Evolutionary conservation across 2,888 invertebrate species (phyloP).

Genomic region (Electrophaes corylata): DNA sequence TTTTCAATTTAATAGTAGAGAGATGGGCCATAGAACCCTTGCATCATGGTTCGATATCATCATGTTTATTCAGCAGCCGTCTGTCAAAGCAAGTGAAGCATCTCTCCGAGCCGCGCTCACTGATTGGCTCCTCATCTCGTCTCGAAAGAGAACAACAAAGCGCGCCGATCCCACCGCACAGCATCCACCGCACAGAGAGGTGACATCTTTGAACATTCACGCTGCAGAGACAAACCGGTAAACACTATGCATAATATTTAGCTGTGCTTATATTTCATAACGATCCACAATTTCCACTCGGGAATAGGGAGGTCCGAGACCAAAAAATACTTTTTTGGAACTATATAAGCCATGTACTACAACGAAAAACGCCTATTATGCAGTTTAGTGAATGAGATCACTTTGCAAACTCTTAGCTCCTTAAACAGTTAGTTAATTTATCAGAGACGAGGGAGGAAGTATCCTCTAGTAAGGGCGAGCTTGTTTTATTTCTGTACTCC

Average conservation of each 20-base stretch:
- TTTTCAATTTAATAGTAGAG: too few species aligned
- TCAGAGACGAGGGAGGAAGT: not conserved
- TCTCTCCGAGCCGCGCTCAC: constrained; percentile 5
- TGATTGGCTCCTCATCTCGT: constrained; percentile 11
- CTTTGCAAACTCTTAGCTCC: not conserved
- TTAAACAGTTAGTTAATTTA: not conserved
- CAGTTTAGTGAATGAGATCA: too few species aligned
- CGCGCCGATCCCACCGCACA: not conserved
- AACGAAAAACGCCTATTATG: too few species aligned
- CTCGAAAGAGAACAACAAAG: constrained; percentile 16
- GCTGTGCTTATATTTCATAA: too few species aligned
- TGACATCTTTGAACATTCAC: not conserved
- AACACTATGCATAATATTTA: too few species aligned
- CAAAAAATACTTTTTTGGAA: too few species aligned
- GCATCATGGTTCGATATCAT: not conserved
- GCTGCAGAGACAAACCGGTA: not conserved
- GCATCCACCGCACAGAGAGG: constrained; percentile 7
- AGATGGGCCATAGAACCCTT: not conserved
- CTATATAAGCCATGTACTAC: too few species aligned
- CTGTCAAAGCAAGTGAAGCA: constrained; percentile 9
- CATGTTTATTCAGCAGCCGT: constrained; percentile 13
- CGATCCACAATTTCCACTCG: too few species aligned
- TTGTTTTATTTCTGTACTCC: not conserved
- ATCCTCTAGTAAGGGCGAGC: constrained; percentile 3
- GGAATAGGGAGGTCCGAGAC: too few species aligned